These are phyloP conservation scores for Hoplostethus atlanticus DNA, from an alignment of 2,797 vertebrate genomes.

Conservation along the genomic window DNA sequence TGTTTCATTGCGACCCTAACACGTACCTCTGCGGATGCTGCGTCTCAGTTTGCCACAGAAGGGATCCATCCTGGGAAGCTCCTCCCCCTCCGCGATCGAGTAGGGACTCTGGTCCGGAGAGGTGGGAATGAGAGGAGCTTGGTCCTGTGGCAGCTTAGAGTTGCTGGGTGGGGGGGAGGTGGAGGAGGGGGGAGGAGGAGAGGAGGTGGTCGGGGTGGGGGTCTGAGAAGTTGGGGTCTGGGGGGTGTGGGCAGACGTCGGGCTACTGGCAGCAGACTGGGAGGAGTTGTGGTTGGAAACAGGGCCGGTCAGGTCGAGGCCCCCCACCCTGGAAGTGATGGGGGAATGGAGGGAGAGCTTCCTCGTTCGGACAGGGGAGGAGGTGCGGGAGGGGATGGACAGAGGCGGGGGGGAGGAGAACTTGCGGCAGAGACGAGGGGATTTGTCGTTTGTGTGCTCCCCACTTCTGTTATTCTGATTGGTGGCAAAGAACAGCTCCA, in stretches of 20 bases:
- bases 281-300: slow-evolving; percentile 82
- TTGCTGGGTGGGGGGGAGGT: slow-evolving; percentile 83
- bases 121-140: slow-evolving; percentile 82
- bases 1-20: too few species aligned
- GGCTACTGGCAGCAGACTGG: slow-evolving; percentile 88
- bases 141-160: slow-evolving; percentile 86
- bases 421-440: slow-evolving; percentile 95
- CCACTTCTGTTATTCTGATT: slow-evolving; percentile 91
- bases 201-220: slow-evolving; percentile 86
- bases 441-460: slow-evolving; percentile 91
- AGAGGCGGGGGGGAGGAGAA: slow-evolving; percentile 96
- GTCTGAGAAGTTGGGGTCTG: slow-evolving; percentile 81
- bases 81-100: slow-evolving; percentile 84
- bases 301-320: slow-evolving; percentile 88
- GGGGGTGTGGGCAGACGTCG: slow-evolving; percentile 84
- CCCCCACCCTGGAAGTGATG: slow-evolving; percentile 87
- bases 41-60: slow-evolving; percentile 91
- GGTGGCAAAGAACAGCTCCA: slow-evolving; percentile 96
- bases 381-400: slow-evolving; percentile 90
- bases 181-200: slow-evolving; percentile 75
- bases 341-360: slow-evolving; percentile 96
- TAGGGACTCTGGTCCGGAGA: slow-evolving; percentile 91
- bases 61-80: slow-evolving; percentile 88
- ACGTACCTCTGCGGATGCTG: slow-evolving; percentile 92
- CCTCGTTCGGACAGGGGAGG: slow-evolving; percentile 92